Base-by-base conservation (phyloP, 37 sponge, comb jelly and placozoan genomes). In the Chondrosia reniformis region DNA sequence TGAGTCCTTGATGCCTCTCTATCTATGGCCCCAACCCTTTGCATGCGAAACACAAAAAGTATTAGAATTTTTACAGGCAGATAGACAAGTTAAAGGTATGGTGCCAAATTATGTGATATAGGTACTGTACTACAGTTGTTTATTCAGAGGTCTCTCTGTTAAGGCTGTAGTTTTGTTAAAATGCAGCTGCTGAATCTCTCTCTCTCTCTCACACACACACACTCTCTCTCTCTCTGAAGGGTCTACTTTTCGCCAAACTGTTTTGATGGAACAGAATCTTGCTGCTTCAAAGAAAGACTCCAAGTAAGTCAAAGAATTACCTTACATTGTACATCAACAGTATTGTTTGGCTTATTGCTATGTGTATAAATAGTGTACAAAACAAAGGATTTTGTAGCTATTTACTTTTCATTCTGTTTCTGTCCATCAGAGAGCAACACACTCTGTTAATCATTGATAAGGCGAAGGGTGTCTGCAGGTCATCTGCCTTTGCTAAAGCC, bases 1-100 rank as follows among this genome's bases (percentile, higher is more conserved):
- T 42, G 85, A 73, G 55, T 45, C 83, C 10, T 58, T 95, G 33
- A 86, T 79, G 85, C 90, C 92, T 33, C 89, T 92, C 84, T 95
- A 95, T 84, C 76, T 87, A 62, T 95, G 92, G 92, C 96, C 96
- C 1, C 43, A 75, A 17, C 65, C 96, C 37, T 82, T 91, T 76
- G 86, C 89, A 28, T 87, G 89, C 64, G 79, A 34, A 28, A 80
- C 86, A 12, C 66, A 77, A 55, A 45, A 79, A 0, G 78, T 87
- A 0, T 72, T 95, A 75, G 85, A 92, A 72, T 82, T 89, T 45
- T 44, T 92, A 39, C 79, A 81, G 45, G 45, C 37, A 37, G 96
- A 95, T 75, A 86, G 36, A 17, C 74, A 56, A 25, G 63, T 77
- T 2, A 77, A 58, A 52, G 92, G 83, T 82, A 19, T n/a, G n/a